Conservation (phyloP, 1,140 invertebrate genomes). For the Acarapis woodi region DNA sequence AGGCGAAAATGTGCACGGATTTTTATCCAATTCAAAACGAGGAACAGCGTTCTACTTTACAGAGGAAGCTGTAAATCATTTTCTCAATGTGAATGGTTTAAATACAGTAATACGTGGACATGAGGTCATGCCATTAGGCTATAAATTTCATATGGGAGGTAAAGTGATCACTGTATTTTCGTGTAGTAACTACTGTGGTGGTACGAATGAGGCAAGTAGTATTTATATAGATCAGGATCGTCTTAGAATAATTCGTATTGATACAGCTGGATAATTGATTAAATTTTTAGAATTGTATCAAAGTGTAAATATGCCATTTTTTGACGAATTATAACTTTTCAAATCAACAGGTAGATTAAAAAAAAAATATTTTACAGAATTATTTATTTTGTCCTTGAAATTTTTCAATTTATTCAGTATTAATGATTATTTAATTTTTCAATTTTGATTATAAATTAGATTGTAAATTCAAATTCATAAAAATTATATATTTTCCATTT, state of each 20-base stretch:
- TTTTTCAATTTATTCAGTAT: no score
- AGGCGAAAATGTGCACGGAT: constrained; percentile 22
- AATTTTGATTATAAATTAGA: no score
- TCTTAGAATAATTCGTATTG: constrained; percentile 20
- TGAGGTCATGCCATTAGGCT: constrained; percentile 24
- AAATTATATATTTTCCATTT: no score
- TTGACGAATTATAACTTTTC: no score
- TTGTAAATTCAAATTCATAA: no score
- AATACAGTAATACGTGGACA: constrained; percentile 37
- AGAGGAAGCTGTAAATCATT: constrained; percentile 29
- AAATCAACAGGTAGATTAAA: no score
- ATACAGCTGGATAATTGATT: not conserved
- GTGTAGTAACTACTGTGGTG: constrained; percentile 32
- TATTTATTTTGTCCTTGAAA: no score
- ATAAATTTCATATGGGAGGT: constrained; percentile 23
- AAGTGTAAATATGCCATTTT: no score
- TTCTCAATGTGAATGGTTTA: constrained; percentile 29
- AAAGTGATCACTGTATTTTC: constrained; percentile 33
- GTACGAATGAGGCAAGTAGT: constrained; percentile 31
- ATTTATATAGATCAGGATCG: constrained; percentile 26
- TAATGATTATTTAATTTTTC: no score
- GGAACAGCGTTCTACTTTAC: constrained; percentile 40
- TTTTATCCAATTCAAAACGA: constrained; percentile 29
- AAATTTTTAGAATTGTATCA: no score
- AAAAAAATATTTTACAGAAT: no score